Conservation (phyloP, 2,797 vertebrate species). For the Epinephelus coioides region DNA sequence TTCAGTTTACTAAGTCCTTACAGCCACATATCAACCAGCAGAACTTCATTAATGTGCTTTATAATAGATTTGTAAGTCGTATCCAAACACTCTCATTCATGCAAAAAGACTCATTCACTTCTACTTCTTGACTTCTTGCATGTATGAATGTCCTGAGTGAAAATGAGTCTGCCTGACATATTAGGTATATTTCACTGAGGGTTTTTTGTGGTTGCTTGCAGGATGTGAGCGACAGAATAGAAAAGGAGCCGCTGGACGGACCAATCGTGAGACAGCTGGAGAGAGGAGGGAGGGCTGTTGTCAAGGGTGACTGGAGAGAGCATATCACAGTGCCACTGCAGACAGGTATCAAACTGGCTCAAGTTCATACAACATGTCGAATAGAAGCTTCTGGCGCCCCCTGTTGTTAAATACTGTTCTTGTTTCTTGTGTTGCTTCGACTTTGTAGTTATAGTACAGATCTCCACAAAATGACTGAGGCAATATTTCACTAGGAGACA, state of each 20-base stretch:
- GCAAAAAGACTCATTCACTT: neutral
- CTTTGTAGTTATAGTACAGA: neutral
- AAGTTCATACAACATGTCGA: neutral
- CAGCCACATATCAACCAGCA: neutral
- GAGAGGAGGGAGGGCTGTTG: constrained; percentile 93
- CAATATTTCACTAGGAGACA: neutral
- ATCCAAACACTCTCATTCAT: neutral
- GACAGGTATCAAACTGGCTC: constrained; percentile 87
- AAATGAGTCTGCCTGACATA: neutral
- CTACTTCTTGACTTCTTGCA: neutral
- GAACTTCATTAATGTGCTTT: neutral
- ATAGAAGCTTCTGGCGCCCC: neutral
- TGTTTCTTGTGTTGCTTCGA: neutral
- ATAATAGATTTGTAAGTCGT: neutral
- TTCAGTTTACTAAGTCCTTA: neutral
- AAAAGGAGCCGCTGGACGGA: constrained; percentile 95
- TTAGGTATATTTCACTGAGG: neutral
- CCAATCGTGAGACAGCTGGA: constrained; percentile 94
- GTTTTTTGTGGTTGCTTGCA: constrained; percentile 64
- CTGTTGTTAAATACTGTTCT: neutral
- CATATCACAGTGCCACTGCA: constrained; percentile 97
- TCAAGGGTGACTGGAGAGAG: constrained; percentile 95
- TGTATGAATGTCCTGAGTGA: neutral
- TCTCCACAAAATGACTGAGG: neutral
- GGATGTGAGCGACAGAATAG: constrained; percentile 98